These are phyloP conservation scores for Diplodus puntazzo DNA, from an alignment of 2,797 vertebrate species.

Conservation along the genomic window DNA sequence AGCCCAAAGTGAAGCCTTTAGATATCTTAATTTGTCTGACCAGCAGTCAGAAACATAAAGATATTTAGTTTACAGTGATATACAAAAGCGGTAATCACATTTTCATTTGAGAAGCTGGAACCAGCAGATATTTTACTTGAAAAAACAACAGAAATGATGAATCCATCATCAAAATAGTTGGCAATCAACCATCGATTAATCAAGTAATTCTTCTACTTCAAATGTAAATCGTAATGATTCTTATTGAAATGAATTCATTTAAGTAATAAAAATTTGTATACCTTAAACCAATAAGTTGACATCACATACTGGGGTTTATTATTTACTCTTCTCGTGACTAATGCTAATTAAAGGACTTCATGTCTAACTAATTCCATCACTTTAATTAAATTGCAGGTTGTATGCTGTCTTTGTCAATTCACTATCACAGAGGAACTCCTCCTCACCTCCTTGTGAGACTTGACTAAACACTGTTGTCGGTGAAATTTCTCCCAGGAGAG, in stretches of 20 bases:
- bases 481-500: slow-evolving; percentile 47
- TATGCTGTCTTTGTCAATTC: slow-evolving; percentile 19
- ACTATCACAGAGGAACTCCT: slow-evolving; percentile 24
- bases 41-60: neutral
- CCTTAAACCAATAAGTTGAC: too few relatives aligned
- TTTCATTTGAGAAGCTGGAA: neutral
- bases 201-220: neutral
- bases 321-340: neutral
- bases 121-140: neutral
- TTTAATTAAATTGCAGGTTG: neutral
- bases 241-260: neutral
- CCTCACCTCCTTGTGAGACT: slow-evolving; percentile 24
- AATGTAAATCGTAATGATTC: neutral
- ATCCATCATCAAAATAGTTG: neutral
- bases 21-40: neutral
- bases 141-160: neutral
- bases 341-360: neutral
- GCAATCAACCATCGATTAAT: neutral
- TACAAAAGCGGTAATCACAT: neutral
- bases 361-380: neutral
- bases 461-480: slow-evolving; percentile 46
- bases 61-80: neutral
- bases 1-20: neutral
- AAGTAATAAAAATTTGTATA: neutral
- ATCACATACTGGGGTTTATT: neutral